These are phyloP conservation scores for Nomada ferruginata DNA, from an alignment of 2,888 invertebrate species.

Conservation along the genomic window DNA sequence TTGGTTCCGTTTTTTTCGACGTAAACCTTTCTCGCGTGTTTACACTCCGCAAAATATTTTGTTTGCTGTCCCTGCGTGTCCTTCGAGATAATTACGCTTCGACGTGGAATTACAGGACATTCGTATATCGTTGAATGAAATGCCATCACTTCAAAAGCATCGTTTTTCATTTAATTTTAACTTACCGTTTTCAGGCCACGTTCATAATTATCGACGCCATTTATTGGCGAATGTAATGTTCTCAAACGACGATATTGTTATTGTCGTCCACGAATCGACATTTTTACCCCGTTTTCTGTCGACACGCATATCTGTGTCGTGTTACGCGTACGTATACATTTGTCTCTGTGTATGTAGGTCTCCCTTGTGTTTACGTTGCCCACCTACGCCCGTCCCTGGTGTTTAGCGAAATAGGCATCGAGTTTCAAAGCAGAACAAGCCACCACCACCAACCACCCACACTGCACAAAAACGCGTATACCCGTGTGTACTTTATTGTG, in stretches of 20 bases:
- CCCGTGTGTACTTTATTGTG: background rate
- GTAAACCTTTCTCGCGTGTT: background rate
- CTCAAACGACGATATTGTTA: background rate
- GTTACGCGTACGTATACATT: conserved; percentile 36
- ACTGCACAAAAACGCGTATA: conserved; percentile 17
- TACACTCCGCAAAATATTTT: background rate
- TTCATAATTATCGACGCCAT: background rate
- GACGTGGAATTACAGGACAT: no score
- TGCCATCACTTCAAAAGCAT: no score
- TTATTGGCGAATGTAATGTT: conserved; percentile 12
- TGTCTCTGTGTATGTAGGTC: conserved; percentile 19
- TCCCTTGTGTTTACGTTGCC: conserved; percentile 53
- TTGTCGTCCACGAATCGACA: conserved; percentile 7
- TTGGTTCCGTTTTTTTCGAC: background rate
- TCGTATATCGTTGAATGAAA: no score
- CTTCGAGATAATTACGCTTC: background rate
- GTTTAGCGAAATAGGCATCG: conserved; percentile 60
- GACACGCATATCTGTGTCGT: conserved; percentile 39
- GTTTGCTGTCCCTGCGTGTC: background rate
- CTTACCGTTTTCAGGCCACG: no score
- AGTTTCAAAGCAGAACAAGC: conserved; percentile 60
- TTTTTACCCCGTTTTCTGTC: conserved; percentile 16
- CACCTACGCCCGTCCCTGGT: conserved; percentile 45
- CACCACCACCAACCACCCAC: conserved; percentile 21
- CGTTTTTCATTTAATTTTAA: no score